Evolutionary conservation across 2,888 invertebrate genomes (phyloP).

Genomic region (Parnassius mnemosyne): DNA sequence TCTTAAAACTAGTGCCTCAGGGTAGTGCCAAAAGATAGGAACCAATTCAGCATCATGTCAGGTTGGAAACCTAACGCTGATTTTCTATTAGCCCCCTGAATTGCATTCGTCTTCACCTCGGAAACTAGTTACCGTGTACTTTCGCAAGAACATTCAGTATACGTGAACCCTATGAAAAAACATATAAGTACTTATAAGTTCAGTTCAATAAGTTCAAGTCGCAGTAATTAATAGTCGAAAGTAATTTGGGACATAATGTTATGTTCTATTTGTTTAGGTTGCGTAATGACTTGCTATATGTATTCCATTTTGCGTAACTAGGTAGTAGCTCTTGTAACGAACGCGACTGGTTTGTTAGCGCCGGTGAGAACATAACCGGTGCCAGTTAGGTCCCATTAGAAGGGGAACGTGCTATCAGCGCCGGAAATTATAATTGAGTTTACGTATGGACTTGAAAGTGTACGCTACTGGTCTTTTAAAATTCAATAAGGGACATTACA

Average conservation of each 20-base stretch:
- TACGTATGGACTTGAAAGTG: neutral
- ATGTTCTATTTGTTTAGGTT: constrained; percentile 2
- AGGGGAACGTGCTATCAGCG: neutral
- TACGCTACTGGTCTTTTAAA: neutral
- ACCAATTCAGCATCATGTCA: too few species aligned
- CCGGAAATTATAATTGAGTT: neutral
- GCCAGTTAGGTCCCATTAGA: neutral
- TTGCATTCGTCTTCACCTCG: too few species aligned
- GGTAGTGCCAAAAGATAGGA: too few species aligned
- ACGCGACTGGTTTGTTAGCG: neutral
- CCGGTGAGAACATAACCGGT: neutral
- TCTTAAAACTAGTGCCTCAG: too few species aligned
- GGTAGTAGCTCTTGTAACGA: neutral
- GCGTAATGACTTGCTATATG: neutral
- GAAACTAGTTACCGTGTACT: too few species aligned
- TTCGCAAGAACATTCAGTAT: too few species aligned
- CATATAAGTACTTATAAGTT: too few species aligned
- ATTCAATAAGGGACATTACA: neutral
- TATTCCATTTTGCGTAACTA: neutral
- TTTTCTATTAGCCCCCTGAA: too few species aligned
- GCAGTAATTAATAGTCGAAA: neutral
- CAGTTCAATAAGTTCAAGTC: neutral
- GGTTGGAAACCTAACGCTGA: too few species aligned
- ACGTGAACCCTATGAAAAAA: too few species aligned
- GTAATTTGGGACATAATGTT: neutral